Percentiles rank a stretch among this genome's conserved stretches.
These are phyloP conservation scores for Thereva nobilitata DNA, from an alignment of 2,888 invertebrate species.

Conservation along the genomic window DNA sequence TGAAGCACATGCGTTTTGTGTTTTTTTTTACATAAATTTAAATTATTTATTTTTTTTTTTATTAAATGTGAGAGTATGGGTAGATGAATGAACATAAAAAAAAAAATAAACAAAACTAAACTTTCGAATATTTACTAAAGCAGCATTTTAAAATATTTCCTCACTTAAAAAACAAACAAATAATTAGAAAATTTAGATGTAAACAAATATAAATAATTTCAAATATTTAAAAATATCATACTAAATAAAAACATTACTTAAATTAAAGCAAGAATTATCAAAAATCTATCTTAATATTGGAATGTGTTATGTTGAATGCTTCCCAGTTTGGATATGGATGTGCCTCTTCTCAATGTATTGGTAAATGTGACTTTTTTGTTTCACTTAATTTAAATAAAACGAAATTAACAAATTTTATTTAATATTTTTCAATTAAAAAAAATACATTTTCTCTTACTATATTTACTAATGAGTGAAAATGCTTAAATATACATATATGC, in stretches of 20 bases:
- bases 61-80: slow-evolving; percentile 30
- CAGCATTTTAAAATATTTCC: slow-evolving; percentile 21
- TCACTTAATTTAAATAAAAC: slow-evolving; percentile 41
- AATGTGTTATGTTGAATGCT: slow-evolving; percentile 50
- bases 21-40: neutral
- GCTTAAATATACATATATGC: too few relatives aligned
- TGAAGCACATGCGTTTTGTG: too few relatives aligned
- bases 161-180: slow-evolving; percentile 41
- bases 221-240: slow-evolving; percentile 36
- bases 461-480: too few relatives aligned
- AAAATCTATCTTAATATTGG: slow-evolving; percentile 47
- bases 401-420: slow-evolving; percentile 22
- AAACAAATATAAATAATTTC: slow-evolving; percentile 39
- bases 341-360: slow-evolving; percentile 49
- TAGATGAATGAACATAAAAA: slow-evolving; percentile 25
- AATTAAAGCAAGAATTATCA: slow-evolving; percentile 39
- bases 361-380: slow-evolving; percentile 60
- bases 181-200: slow-evolving; percentile 39
- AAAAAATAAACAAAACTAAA: neutral
- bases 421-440: slow-evolving; percentile 21
- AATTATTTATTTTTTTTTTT: slow-evolving; percentile 10
- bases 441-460: neutral
- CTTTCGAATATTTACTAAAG: slow-evolving; percentile 6
- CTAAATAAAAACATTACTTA: slow-evolving; percentile 2
- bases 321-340: slow-evolving; percentile 48